Evolutionary conservation across 2,113 vertebrate species (phyloP), one percentile per base, ranked within the genome.

Genomic region (Xyrauchen texanus): DNA sequence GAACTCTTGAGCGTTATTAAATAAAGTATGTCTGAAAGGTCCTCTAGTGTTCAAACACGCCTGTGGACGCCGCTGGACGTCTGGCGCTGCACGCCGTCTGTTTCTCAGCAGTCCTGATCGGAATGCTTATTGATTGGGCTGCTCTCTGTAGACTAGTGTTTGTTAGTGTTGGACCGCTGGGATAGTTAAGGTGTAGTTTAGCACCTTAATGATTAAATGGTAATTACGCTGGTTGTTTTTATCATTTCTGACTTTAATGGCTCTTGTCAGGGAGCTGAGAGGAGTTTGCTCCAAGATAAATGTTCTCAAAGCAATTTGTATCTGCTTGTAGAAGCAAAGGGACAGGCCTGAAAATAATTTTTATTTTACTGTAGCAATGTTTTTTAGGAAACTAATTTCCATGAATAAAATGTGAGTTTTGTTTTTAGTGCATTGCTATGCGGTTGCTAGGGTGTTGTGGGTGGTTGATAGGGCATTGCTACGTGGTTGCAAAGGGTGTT

Each of bases 111-210:
- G 76, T 68, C 44, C 53, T 72, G 65, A 53, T 80, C 76, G 70
- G 83, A 88, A 84, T 86, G 77, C 82, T 79, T 81, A 88, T 89
- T 89, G 87, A 86, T 88, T 34, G 21, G 21, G 21, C 21, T 34
- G 21, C 21, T 34, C 21, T 34, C 70, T 53, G 13, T 64, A 7
- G 13, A 13, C 57, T 63, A 55, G 57, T 69, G 69, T n/a, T 34
- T 34, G 21, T 34, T 34, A 34, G 21, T 34, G 21, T 1, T 34
- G 21, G 71, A 71, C 52, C 71, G 15, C 44, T 8, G 61, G 52
- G 46, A 75, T 70, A 64, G 70, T 60, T 64, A 15, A 64, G 68
- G 49, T 57, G 49, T 45, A 44, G 67, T 66, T 81, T 60, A 77
- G 66, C n/a, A 8, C 55, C 64, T 51, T 78, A 34, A 61, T 51